These are phyloP conservation scores for Thryonomys swinderianus DNA, from an alignment of 2,113 vertebrate genomes.

Conservation along the genomic window DNA sequence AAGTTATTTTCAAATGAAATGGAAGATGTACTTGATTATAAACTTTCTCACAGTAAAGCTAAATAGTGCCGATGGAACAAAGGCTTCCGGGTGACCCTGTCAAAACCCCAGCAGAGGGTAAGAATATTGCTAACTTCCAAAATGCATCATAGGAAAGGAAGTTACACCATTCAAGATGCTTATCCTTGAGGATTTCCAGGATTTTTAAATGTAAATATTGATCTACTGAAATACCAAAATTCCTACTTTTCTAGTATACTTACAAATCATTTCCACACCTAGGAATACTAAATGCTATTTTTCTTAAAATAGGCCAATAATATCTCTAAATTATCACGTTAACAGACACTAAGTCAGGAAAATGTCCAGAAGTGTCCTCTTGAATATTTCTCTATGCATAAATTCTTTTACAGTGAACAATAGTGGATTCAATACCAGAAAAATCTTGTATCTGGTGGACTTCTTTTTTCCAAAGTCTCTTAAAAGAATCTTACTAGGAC, in stretches of 20 bases:
- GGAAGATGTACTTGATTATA: slow-evolving; percentile 19
- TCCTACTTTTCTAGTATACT: slow-evolving; percentile 23
- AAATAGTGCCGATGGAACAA: slow-evolving; percentile 55
- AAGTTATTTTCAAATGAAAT: slow-evolving; percentile 14
- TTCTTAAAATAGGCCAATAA: slow-evolving; percentile 77
- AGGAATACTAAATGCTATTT: slow-evolving; percentile 75
- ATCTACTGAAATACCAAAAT: slow-evolving; percentile 80
- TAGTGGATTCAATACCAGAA: slow-evolving; percentile 79
- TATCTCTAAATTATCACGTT: slow-evolving; percentile 79
- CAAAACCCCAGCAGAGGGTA: slow-evolving; percentile 63
- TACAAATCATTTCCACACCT: slow-evolving; percentile 48
- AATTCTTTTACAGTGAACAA: slow-evolving; percentile 79
- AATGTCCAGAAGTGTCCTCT: slow-evolving; percentile 72
- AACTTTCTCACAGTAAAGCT: slow-evolving; percentile 15
- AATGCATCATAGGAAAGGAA: slow-evolving; percentile 10
- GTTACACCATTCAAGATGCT: background rate
- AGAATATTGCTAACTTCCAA: slow-evolving; percentile 61
- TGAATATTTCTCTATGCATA: slow-evolving; percentile 78
- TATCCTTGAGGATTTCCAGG: slow-evolving; percentile 66
- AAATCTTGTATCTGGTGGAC: slow-evolving; percentile 80
- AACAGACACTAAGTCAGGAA: slow-evolving; percentile 79
- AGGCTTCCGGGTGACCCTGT: slow-evolving; percentile 70
- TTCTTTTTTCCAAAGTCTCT: slow-evolving; percentile 89
- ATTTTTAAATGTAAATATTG: slow-evolving; percentile 84
- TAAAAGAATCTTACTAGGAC: slow-evolving; percentile 86